phyloP scores from a whole-genome alignment of 1,140 invertebrate species.

The Dendroctonus valens region DNA sequence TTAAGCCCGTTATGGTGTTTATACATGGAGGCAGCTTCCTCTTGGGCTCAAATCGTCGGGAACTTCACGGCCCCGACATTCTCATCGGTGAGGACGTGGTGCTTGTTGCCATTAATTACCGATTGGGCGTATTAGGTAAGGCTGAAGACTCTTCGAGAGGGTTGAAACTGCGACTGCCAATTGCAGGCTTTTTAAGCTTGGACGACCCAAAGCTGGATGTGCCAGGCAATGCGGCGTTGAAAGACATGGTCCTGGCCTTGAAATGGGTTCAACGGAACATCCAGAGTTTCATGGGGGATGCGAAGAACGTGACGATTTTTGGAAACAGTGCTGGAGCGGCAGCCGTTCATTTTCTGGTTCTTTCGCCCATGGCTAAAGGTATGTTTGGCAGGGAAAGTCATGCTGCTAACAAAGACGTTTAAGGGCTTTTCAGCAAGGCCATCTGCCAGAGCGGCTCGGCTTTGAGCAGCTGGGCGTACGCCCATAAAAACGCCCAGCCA shows the following conservation, averaged over 20 bases:
- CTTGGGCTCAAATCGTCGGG: slow-evolving; percentile 19
- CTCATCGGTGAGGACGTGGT: slow-evolving; percentile 30
- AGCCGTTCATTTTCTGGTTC: slow-evolving; percentile 43
- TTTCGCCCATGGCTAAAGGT: slow-evolving; percentile 46
- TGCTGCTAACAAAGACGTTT: slow-evolving; percentile 1
- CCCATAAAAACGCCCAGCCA: slow-evolving; percentile 7
- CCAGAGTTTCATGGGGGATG: slow-evolving; percentile 54
- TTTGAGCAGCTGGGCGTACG: slow-evolving; percentile 53
- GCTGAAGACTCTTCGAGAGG: background rate
- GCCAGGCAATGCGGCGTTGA: slow-evolving; percentile 62
- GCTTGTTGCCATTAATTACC: slow-evolving; percentile 32
- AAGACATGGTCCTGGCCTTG: slow-evolving; percentile 60
- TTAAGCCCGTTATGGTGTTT: slow-evolving; percentile 55
- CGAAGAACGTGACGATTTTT: slow-evolving; percentile 51
- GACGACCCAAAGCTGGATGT: slow-evolving; percentile 50
- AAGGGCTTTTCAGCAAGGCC: slow-evolving; percentile 61
- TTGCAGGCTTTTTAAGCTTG: slow-evolving; percentile 41
- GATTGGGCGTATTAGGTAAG: slow-evolving; percentile 34
- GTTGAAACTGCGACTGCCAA: background rate
- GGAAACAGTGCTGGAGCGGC: slow-evolving; percentile 57
- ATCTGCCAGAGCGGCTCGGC: slow-evolving; percentile 65
- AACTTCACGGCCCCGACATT: slow-evolving; percentile 30
- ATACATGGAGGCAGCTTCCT: slow-evolving; percentile 50
- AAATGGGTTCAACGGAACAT: slow-evolving; percentile 61
- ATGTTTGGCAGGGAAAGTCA: background rate